Base-by-base conservation (phyloP, 1,140 invertebrate species). In the Euwallacea fornicatus region DNA sequence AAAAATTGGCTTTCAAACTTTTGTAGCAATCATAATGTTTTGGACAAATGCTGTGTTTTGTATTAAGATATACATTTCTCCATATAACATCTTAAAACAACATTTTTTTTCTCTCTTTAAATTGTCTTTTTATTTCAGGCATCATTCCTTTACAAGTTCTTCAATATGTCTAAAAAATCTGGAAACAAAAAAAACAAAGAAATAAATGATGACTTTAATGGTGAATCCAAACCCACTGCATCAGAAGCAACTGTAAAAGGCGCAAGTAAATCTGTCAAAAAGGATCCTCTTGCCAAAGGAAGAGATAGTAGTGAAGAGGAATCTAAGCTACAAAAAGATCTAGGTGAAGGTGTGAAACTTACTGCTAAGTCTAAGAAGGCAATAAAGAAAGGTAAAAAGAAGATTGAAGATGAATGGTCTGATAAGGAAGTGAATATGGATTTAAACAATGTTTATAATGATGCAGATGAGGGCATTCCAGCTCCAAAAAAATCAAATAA, bases 181-280 rank as follows among this genome's bases (percentile, higher is more conserved):
- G 84, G 84, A 46, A 85, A 83, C 71, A 88, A 88, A 76, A 89
- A 89, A 77, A 87, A 86, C 67, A 82, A 84, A 75, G 85, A 86
- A 73, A 78, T 84, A 6, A 85, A 86, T 73, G 53, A 58, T 58
- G 87, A 89, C 71, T 82, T 84, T 56, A 85, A 86, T 43, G 84
- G 85, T 13, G 83, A 83, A 66, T 79, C 81, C 78, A 78, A 69
- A 81, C 82, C 67, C 79, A 79, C 71, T 78, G 65, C 84, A 83
- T 82, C 9, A n/a, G 61, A 63, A 46, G 15, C 7, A 7, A 7
- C 11, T 6, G 16, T 7, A 10, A 63, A 63, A 47, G 16, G n/a
- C 61, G 85, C 84, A 77, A 78, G 74, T 16, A 85, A 84, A 78
- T 76, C 77, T 21, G 68, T 69, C 6, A 81, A 82, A 74, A 84